Percentiles rank a stretch among this genome's conserved stretches.
Conservation (phyloP, 1,140 invertebrate species). For the Apis dorsata region DNA sequence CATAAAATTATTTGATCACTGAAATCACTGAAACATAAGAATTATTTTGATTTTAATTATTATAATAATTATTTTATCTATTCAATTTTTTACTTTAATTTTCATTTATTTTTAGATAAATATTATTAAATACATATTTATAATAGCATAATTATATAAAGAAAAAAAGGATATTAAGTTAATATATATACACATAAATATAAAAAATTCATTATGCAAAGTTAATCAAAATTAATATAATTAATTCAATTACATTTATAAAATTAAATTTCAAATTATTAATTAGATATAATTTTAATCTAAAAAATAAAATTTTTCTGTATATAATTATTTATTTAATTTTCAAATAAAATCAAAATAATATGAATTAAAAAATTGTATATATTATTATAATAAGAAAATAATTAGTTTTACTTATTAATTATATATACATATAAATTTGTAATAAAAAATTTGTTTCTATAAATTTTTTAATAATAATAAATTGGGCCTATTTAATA, state of each 20-base stretch:
- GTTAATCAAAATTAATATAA: neutral
- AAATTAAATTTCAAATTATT: neutral
- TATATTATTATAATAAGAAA: neutral
- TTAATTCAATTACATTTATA: neutral
- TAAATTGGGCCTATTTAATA: neutral
- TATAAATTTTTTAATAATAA: neutral
- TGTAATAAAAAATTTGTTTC: neutral
- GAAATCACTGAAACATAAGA: slow-evolving; percentile 59
- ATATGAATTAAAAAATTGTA: neutral
- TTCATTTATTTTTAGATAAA: neutral
- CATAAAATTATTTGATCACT: slow-evolving; percentile 69
- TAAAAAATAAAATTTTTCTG: neutral
- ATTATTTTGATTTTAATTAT: neutral
- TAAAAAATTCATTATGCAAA: neutral
- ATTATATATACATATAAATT: neutral
- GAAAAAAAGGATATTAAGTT: too few relatives aligned
- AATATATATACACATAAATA: neutral
- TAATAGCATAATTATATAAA: too few relatives aligned
- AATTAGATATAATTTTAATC: neutral
- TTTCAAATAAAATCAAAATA: neutral
- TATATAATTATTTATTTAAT: neutral
- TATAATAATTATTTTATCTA: neutral
- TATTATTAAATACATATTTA: too few relatives aligned
- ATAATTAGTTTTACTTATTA: neutral
- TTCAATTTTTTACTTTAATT: neutral